Base-by-base conservation (phyloP, 2,113 vertebrate genomes). In the Eulacestoma nigropectus region DNA sequence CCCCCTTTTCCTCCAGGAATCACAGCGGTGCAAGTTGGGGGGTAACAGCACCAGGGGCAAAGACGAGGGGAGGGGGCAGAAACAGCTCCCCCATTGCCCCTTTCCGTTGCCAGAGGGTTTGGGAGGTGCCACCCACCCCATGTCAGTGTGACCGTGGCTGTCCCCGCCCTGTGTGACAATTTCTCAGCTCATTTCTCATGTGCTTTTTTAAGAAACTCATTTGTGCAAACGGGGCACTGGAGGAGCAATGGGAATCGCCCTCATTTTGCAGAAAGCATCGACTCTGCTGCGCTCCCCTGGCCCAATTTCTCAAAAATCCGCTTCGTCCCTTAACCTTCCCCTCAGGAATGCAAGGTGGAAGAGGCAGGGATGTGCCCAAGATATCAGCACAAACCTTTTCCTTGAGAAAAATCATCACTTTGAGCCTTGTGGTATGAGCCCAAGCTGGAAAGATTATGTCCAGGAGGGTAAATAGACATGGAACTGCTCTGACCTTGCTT, bases 91-190 rank as follows among this genome's bases (percentile, higher is more conserved):
- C 10, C 13, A 0, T 12, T 6, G 27, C 65, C 62, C 56, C 42
- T 4, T 1, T 22, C 60, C 0, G 0, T 17, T 3, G 4, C 41
- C 62, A 44, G 37, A 3, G 1, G 30, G 39, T 46, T 9, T 15
- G 3, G 87, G 65, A 91, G 39, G 10, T 32, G 47, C 23, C 70
- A 53, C 25, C 35, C 4, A 15, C 21, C 47, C 30, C 4, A 5
- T 5, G 9, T 5, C 35, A 26, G 27, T 0, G 13, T 18, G 29
- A 41, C 47, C 3, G 0, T 3, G 69, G 17, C 29, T 1, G 14
- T 64, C 65, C 65, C 41, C 0, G 0, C 6, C 70, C 63, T 8
- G 59, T 2, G 55, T 59, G 77, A 44, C 8, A 26, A 32, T 5
- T 2, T 13, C 37, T 33, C 84, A 47, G 77, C 84, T 96, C 52